phyloP scores from a whole-genome alignment of 2,113 vertebrate genomes.

The Indri indri region DNA sequence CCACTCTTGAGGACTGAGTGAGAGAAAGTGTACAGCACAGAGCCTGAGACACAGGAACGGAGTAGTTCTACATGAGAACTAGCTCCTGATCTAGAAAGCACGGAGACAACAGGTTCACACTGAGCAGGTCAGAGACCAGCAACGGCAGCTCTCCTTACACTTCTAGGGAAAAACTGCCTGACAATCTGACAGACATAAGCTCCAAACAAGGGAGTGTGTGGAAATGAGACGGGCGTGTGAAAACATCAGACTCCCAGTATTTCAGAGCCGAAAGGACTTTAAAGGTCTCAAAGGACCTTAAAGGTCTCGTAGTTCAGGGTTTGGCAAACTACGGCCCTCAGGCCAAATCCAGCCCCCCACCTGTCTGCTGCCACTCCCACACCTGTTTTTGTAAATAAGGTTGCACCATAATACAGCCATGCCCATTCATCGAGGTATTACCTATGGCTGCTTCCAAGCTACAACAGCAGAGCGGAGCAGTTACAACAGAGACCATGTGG shows the following conservation, averaged over 20 bases:
- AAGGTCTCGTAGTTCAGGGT: background rate
- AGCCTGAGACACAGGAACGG: background rate
- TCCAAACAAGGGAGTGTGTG: background rate
- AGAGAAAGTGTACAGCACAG: background rate
- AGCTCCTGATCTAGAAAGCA: background rate
- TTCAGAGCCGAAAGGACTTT: background rate
- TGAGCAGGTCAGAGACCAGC: background rate
- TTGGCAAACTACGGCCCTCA: background rate
- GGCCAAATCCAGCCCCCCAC: background rate
- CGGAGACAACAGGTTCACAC: fast-evolving
- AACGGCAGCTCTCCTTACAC: background rate
- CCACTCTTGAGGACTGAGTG: background rate
- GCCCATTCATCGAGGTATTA: background rate
- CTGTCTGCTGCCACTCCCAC: background rate
- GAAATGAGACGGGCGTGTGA: background rate
- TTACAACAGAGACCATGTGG: background rate
- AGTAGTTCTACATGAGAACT: no score
- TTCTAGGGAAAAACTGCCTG: background rate
- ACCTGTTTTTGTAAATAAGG: background rate
- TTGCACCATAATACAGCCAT: background rate
- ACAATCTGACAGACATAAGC: background rate
- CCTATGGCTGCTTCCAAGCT: background rate
- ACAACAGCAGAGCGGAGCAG: background rate
- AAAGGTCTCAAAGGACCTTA: background rate
- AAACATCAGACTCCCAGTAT: background rate